Evolutionary conservation across 2,797 vertebrate genomes (phyloP).

Genomic region (Enteromius treurensis): DNA sequence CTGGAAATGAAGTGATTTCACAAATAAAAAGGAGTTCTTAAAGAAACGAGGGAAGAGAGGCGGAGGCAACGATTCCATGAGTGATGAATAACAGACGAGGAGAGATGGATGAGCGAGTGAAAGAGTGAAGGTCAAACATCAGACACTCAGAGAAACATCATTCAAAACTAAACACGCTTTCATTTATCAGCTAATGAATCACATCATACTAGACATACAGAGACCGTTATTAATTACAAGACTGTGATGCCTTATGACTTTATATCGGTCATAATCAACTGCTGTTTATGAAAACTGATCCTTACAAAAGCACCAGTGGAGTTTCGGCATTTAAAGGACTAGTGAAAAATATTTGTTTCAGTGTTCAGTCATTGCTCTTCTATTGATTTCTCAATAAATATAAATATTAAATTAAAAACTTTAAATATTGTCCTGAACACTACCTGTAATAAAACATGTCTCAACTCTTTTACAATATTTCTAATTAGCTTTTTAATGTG

Average conservation of each 20-base stretch:
- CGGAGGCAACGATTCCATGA: constrained; percentile 29
- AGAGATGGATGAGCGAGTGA: constrained; percentile 21
- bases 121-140: constrained; percentile 45
- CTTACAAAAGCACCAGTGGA: background rate
- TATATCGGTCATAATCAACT: background rate
- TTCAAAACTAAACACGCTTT: constrained; percentile 6
- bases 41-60: constrained; percentile 26
- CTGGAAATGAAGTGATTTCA: background rate
- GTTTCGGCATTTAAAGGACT: background rate
- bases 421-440: background rate
- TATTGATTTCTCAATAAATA: background rate
- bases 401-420: background rate
- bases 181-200: constrained; percentile 12
- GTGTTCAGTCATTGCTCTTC: too few species aligned
- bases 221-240: background rate
- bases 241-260: background rate
- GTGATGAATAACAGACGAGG: constrained; percentile 31
- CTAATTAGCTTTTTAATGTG: background rate
- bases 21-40: background rate
- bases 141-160: constrained; percentile 14
- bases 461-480: background rate
- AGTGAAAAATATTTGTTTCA: background rate
- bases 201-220: background rate
- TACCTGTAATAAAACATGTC: background rate
- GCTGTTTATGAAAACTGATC: background rate